Percentiles rank a stretch among this genome's conserved stretches.
Evolutionary conservation across 1,140 invertebrate species (phyloP).

Genomic region (Nymphalis io): DNA sequence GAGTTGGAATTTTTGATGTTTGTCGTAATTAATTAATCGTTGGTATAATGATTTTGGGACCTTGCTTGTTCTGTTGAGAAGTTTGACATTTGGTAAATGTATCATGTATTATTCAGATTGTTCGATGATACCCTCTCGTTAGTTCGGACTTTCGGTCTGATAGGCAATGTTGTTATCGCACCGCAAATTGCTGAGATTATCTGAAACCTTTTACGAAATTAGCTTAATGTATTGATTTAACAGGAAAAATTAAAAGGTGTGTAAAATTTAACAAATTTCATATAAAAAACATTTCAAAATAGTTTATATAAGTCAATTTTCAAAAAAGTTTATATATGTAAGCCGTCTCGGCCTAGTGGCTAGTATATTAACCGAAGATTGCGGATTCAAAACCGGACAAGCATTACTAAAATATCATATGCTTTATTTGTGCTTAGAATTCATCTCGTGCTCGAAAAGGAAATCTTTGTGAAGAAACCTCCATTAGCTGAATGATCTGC

Average conservation of each 20-base stretch:
- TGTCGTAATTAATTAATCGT: not conserved
- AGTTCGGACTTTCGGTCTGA: constrained; percentile 14
- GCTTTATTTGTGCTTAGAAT: no score
- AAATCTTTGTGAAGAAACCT: no score
- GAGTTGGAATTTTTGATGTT: not conserved
- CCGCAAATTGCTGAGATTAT: constrained; percentile 54
- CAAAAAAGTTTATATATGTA: no score
- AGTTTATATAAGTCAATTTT: no score
- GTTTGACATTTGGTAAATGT: constrained; percentile 14
- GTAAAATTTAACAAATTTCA: not conserved
- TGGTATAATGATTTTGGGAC: not conserved
- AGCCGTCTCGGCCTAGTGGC: no score
- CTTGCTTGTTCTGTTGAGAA: not conserved
- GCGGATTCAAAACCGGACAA: no score
- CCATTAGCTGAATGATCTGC: no score
- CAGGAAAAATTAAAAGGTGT: not conserved
- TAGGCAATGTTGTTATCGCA: constrained; percentile 54
- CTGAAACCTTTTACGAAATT: not conserved
- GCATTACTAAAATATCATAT: no score
- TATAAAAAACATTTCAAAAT: no score
- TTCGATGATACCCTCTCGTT: constrained; percentile 46
- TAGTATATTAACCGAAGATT: no score
- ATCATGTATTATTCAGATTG: constrained; percentile 61
- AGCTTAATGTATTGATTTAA: not conserved
- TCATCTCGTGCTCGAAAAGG: no score